Conservation (phyloP, 2,113 vertebrate genomes). For the Ciconia stormi region DNA sequence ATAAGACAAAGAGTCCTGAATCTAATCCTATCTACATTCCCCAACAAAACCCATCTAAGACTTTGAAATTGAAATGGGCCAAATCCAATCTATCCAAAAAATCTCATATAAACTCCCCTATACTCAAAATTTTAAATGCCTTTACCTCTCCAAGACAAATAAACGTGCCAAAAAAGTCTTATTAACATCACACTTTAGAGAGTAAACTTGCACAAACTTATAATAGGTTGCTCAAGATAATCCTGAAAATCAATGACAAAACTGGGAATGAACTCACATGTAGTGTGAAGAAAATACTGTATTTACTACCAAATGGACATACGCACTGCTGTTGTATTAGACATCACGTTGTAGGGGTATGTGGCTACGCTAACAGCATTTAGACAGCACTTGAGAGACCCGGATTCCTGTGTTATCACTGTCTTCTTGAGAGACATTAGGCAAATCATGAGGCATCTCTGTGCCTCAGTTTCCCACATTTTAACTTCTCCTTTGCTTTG, state of each 20-base stretch:
- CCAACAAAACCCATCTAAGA: background rate
- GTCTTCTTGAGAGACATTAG: background rate
- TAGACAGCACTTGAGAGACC: background rate
- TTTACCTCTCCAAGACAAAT: background rate
- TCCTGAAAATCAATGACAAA: background rate
- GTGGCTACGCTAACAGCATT: background rate
- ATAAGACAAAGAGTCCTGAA: background rate
- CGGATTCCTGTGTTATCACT: background rate
- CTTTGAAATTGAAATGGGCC: background rate
- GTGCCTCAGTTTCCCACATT: background rate
- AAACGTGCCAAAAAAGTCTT: background rate
- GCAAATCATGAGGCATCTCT: background rate
- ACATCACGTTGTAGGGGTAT: background rate
- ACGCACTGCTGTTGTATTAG: fast-evolving
- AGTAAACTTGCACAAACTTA: background rate
- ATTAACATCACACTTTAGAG: background rate
- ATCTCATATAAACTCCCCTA: background rate
- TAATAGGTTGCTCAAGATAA: background rate
- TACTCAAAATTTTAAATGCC: background rate
- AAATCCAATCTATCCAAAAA: background rate
- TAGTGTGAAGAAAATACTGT: background rate
- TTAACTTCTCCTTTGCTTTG: background rate
- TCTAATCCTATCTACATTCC: background rate
- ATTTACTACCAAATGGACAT: background rate
- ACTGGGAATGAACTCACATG: background rate